Evolutionary conservation across 2,888 invertebrate species (phyloP).

Genomic region (Tetramorium bicarinatum): DNA sequence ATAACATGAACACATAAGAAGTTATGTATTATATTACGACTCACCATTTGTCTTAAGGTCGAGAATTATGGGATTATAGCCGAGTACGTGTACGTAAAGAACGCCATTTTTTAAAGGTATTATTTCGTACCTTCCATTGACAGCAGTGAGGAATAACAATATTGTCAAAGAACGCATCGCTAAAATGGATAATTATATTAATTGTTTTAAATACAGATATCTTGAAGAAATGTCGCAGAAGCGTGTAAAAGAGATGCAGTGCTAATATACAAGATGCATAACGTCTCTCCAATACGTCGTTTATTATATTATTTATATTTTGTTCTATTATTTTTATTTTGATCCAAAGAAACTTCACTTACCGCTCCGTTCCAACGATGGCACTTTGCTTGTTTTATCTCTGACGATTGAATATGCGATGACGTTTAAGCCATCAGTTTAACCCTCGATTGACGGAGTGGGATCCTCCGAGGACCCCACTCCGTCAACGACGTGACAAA

Average conservation of each 20-base stretch:
- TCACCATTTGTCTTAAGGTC: slow-evolving; percentile 75
- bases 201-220: not conserved
- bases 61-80: slow-evolving; percentile 64
- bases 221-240: not conserved
- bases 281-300: not conserved
- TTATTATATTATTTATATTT: not conserved
- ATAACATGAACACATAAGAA: not conserved
- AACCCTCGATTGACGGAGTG: no score
- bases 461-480: no score
- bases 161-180: slow-evolving; percentile 23
- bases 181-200: slow-evolving; percentile 28
- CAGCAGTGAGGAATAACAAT: no score
- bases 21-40: slow-evolving; percentile 33
- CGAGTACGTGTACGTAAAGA: no score
- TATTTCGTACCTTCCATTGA: no score
- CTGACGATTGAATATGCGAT: not conserved
- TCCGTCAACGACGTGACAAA: no score
- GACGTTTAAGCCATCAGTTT: not conserved
- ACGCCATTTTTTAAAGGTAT: no score
- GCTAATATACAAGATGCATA: not conserved
- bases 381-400: slow-evolving; percentile 36
- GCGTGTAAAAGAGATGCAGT: not conserved
- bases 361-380: slow-evolving; percentile 17
- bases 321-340: not conserved
- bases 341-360: slow-evolving; percentile 24